phyloP scores from a whole-genome alignment of 2,113 vertebrate genomes.

The Sorex araneus region DNA sequence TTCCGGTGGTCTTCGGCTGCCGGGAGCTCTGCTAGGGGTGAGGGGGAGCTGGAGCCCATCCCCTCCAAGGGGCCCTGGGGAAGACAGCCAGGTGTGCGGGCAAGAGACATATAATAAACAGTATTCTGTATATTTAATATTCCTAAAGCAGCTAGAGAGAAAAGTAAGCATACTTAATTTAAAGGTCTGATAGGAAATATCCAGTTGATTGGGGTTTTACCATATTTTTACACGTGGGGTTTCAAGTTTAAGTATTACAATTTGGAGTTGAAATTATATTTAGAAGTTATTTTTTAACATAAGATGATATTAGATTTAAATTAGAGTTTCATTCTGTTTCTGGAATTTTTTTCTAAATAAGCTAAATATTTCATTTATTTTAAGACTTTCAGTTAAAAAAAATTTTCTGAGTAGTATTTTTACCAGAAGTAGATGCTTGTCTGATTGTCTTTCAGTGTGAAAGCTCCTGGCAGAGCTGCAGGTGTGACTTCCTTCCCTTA shows the following conservation, averaged over 20 bases:
- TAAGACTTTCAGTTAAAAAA: neutral
- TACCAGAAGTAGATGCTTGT: neutral
- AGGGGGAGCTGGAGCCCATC: too few species aligned
- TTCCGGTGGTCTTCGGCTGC: too few species aligned
- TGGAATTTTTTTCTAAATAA: neutral
- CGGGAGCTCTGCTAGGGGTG: too few species aligned
- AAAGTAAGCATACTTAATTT: neutral
- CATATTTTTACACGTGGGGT: neutral
- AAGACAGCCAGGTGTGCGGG: too few species aligned
- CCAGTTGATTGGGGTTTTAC: neutral
- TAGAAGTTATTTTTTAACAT: neutral
- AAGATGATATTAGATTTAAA: neutral
- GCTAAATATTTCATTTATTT: neutral
- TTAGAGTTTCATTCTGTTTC: neutral
- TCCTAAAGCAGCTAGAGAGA: neutral
- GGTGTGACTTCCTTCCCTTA: neutral
- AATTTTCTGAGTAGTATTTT: slow-evolving; percentile 10
- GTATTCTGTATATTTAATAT: neutral
- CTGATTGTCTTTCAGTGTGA: neutral
- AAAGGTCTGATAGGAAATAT: slow-evolving; percentile 20
- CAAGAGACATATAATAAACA: neutral
- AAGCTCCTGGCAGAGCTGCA: neutral
- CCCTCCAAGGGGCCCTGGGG: too few species aligned
- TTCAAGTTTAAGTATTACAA: neutral
- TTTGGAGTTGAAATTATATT: slow-evolving; percentile 4